Evolutionary conservation across 53 echinoderm and acorn worm species (phyloP), one percentile per base, ranked within the genome.

Genomic region (Luidia sarsii): DNA sequence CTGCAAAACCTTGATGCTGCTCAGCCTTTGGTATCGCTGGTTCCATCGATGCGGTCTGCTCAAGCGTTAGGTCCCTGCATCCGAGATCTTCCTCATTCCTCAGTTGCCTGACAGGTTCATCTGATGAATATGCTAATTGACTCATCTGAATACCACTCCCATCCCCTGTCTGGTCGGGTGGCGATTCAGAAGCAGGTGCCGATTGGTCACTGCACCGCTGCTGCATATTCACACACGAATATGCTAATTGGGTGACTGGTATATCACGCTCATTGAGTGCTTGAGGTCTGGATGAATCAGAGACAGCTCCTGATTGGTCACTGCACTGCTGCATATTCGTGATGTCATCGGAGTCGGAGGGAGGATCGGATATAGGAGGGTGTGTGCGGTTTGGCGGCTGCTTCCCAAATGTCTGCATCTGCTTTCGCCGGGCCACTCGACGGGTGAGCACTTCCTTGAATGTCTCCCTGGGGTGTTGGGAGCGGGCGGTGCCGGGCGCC

Each of bases 381-480:
- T n/a, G n/a, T n/a, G n/a, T n/a, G n/a, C n/a, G n/a, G n/a, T n/a
- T n/a, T n/a, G n/a, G n/a, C n/a, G n/a, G n/a, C n/a, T n/a, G n/a
- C 30, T 33, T 50, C 33, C 31, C 55, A 72, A 72, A 72, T 15
- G 24, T 43, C 39, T 77, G 77, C 22, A 30, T 77, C 13, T 77
- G 37, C 28, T 45, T 77, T 13, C 45, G 9, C 61, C 55, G 59
- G 77, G 41, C 60, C 27, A 46, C 36, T 9, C 61, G 30, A 32
- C 31, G 59, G 33, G 77, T 77, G 46, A 15, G 32, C 14, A 61
- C 33, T 31, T 77, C 77, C 60, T 60, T 77, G 32, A 77, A 77
- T 10, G 60, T 37, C 30, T 77, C 77, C 38, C 30, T 77, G 23
- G 22, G 59, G 56, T 28, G 33, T 51, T 64, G 55, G 29, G 51